These are phyloP conservation scores for Bombycilla garrulus DNA, from an alignment of 2,113 vertebrate genomes.

Conservation along the genomic window DNA sequence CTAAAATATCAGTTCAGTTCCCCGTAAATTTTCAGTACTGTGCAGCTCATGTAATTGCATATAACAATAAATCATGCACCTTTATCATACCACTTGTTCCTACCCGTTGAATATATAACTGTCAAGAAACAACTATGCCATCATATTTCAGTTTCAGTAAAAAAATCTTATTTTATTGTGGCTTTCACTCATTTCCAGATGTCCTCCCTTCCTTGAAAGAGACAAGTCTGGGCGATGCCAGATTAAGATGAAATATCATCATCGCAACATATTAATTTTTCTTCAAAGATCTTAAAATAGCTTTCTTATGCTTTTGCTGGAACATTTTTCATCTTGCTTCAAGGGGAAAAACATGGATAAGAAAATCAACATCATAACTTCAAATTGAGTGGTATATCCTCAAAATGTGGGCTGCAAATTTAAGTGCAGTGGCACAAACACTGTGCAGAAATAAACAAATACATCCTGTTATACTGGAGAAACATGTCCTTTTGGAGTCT, in stretches of 20 bases:
- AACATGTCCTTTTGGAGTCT: conserved; percentile 61
- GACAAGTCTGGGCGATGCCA: conserved; percentile 54
- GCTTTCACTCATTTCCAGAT: conserved; percentile 63
- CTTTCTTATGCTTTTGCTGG: conserved; percentile 52
- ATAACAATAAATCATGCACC: conserved; percentile 33
- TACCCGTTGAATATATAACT: conserved; percentile 52
- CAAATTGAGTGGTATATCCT: conserved; percentile 34
- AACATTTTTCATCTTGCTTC: conserved; percentile 53
- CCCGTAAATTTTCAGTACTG: conserved; percentile 29
- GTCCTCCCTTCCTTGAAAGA: conserved; percentile 63
- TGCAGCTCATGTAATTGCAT: conserved; percentile 14
- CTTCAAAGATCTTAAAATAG: conserved; percentile 58
- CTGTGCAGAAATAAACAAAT: conserved; percentile 62
- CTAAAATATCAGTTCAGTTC: conserved; percentile 35
- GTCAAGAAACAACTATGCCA: conserved; percentile 43
- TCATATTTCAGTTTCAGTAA: conserved; percentile 43
- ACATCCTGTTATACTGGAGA: conserved; percentile 41
- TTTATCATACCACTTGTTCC: conserved; percentile 34
- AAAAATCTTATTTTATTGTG: conserved; percentile 56
- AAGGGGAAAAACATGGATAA: conserved; percentile 33
- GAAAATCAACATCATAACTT: conserved; percentile 49
- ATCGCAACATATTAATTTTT: conserved; percentile 59
- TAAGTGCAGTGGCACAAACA: conserved; percentile 45
- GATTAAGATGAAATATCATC: conserved; percentile 65
- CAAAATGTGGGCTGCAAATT: conserved; percentile 55